Percentiles rank a stretch among this genome's conserved stretches.
These are phyloP conservation scores for Orientallactaga sibirica DNA, from an alignment of 2,797 vertebrate genomes.

Conservation along the genomic window DNA sequence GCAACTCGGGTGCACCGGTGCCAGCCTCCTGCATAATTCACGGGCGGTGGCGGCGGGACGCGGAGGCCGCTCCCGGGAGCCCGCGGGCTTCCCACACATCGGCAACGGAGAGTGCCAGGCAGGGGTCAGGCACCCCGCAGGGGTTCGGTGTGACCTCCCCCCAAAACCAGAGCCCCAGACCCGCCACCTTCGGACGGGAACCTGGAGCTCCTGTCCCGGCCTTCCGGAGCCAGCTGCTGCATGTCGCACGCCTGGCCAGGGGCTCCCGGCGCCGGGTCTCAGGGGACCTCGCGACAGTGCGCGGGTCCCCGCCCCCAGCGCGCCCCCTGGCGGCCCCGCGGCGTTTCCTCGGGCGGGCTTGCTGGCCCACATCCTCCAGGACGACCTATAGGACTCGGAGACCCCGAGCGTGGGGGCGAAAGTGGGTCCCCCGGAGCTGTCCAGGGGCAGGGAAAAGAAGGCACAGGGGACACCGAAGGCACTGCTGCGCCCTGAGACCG, in stretches of 20 bases:
- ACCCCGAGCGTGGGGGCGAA: not conserved
- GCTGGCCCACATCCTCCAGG: not conserved
- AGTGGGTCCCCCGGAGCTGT: not conserved
- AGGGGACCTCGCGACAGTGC: not conserved
- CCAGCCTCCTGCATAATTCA: slow-evolving; percentile 81
- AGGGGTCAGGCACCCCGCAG: slow-evolving; percentile 9
- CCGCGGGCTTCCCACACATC: not conserved
- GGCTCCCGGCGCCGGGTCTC: not conserved
- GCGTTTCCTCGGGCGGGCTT: not conserved
- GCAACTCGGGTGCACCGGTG: slow-evolving; percentile 57
- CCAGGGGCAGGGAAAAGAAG: not conserved
- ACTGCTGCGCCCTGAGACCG: not conserved
- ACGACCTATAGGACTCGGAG: not conserved
- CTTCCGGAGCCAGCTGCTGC: not conserved
- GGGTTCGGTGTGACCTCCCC: not conserved
- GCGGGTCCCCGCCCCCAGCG: slow-evolving; percentile 56
- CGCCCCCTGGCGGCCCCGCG: slow-evolving; percentile 76
- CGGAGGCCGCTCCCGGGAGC: slow-evolving; percentile 16
- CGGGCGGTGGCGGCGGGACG: slow-evolving; percentile 6
- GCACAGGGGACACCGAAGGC: not conserved
- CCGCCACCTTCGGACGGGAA: not conserved
- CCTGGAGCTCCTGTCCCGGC: not conserved
- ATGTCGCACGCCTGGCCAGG: not conserved
- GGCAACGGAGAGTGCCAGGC: not conserved
- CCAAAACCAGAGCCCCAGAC: not conserved